Evolutionary conservation across 2,888 invertebrate genomes (phyloP).

Genomic region (Idaea straminata): DNA sequence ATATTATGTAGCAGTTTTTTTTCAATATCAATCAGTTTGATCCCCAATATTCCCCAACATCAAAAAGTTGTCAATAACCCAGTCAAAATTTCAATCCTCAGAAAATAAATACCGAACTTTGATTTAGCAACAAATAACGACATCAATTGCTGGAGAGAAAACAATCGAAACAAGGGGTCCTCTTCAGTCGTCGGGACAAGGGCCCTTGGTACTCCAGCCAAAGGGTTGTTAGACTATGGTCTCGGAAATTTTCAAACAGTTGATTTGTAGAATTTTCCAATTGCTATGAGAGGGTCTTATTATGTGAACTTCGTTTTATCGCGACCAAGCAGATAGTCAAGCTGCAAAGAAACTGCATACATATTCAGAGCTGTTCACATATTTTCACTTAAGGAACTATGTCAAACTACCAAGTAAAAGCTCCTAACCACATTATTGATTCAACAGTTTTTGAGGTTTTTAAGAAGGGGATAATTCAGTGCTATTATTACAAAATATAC

Average conservation of each 20-base stretch:
- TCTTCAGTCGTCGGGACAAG: conserved; percentile 41
- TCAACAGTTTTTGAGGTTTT: not conserved
- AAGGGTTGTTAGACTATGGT: conserved; percentile 71
- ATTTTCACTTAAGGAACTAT: not conserved
- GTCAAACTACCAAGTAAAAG: not conserved
- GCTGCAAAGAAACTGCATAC: not conserved
- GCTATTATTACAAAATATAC: not conserved
- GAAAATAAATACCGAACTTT: not conserved
- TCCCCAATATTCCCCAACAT: not conserved
- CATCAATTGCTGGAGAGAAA: conserved; percentile 35
- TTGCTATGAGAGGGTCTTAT: conserved; percentile 42
- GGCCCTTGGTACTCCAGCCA: conserved; percentile 34
- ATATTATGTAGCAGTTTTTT: not conserved
- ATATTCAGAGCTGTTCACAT: not conserved
- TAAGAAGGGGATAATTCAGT: not conserved
- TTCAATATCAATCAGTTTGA: conserved; percentile 7
- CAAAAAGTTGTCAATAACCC: conserved; percentile 9
- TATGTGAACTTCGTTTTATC: not conserved
- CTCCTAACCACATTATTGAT: not conserved
- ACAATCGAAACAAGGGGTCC: conserved; percentile 30
- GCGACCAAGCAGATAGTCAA: not conserved
- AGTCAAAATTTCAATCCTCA: conserved; percentile 6
- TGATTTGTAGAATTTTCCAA: conserved; percentile 73
- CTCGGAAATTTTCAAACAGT: conserved; percentile 63
- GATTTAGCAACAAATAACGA: conserved; percentile 24